Conservation (phyloP, 2,113 vertebrate species). For the Zingel zingel region DNA sequence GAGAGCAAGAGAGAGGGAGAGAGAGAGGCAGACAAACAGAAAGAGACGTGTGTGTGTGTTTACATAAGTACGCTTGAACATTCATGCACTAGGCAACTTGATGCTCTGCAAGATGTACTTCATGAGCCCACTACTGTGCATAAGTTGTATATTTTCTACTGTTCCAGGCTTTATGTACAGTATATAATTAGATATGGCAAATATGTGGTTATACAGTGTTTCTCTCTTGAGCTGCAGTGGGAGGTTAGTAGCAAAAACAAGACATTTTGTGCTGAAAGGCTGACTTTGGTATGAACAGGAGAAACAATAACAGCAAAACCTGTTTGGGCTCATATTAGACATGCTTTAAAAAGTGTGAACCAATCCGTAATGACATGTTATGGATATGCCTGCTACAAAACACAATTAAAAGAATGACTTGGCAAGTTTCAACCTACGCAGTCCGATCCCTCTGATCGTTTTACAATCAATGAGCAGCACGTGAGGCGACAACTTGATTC, state of each 20-base stretch:
- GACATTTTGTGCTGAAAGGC: not conserved
- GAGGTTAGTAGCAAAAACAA: not conserved
- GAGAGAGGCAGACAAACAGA: no score
- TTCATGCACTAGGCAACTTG: no score
- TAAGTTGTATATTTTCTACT: no score
- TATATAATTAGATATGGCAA: no score
- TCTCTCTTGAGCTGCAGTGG: not conserved
- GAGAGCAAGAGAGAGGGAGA: no score
- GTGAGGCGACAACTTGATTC: slow-evolving; percentile 71
- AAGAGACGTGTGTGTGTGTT: no score
- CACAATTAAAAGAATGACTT: slow-evolving; percentile 42
- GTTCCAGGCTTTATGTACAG: no score
- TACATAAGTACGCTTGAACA: no score
- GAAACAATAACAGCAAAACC: not conserved
- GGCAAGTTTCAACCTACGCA: slow-evolving; percentile 32
- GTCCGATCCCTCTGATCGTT: slow-evolving; percentile 50
- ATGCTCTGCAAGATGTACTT: no score
- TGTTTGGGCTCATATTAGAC: not conserved
- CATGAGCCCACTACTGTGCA: no score
- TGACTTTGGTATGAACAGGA: not conserved
- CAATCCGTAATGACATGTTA: not conserved
- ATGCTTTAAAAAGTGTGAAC: not conserved
- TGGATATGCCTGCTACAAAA: not conserved
- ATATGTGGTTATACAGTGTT: not conserved
- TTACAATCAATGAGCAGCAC: slow-evolving; percentile 69